Base-by-base conservation (phyloP, 2,888 invertebrate genomes). In the Anticlea derivata region DNA sequence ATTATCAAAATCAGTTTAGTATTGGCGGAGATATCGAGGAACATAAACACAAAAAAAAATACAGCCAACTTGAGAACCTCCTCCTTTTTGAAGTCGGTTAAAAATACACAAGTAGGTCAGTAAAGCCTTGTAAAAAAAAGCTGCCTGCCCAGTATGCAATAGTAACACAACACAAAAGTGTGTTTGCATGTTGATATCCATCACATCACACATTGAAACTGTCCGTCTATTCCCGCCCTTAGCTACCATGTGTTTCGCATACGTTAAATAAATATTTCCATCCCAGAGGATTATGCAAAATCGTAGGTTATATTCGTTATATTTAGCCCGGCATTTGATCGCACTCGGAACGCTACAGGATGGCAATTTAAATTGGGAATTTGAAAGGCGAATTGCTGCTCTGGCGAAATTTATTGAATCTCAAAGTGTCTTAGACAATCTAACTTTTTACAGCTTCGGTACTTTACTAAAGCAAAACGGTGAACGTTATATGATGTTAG, bases 221-320 rank as follows among this genome's bases (percentile, higher is more conserved):
- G 17, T 17, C 2, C 17, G 2, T 17, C 17, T 3, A 17, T 17
- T 17, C 4, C 17, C 17, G 17, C 26, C 40, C 11, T 30, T 30
- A 30, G n/a, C 11, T 17, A 2, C 7, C 11, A 20, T 31, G 30
- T 23, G 20, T 30, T 17, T 29, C 7, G 27, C 30, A 33, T 26
- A 34, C 24, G 43, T 11, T 47, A 56, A n/a, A n/a, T 51, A 49
- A 60, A 55, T 53, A 53, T 60, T 50, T 41, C 50, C 27, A 38
- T 46, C 45, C 41, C 40, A 30, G 7, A 47, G 49, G 55, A 51
- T 61, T 58, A 60, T 60, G 58, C 49, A 55, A 60, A 58, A 37
- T 48, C 41, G 40, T 22, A 20, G 50, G 52, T 41, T 38, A 24
- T 46, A 46, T 40, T 13, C 39, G 51, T 45, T 46, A 47, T 34